Evolutionary conservation across 2,888 invertebrate species (phyloP).

Genomic region (Euzophera pinguis): DNA sequence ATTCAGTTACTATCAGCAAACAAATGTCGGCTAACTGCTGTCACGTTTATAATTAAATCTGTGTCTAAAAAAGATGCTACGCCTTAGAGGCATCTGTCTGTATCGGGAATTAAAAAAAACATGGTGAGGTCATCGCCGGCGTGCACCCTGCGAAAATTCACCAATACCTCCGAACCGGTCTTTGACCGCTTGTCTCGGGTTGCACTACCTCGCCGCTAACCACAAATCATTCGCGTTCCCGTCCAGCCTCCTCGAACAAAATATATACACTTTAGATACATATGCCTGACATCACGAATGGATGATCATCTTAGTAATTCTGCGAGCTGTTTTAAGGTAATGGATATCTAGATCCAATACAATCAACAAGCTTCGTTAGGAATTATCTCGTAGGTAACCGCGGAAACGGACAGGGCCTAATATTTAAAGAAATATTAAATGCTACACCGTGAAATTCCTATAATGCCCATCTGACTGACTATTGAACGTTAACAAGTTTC

Average conservation of each 20-base stretch:
- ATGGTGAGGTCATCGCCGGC: slow-evolving; percentile 63
- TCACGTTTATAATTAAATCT: slow-evolving; percentile 13
- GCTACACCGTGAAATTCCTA: too few species aligned
- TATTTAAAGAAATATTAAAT: too few species aligned
- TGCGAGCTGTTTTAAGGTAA: too few species aligned
- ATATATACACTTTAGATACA: neutral
- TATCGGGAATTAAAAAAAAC: slow-evolving; percentile 41
- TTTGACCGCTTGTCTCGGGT: slow-evolving; percentile 60
- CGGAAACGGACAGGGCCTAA: too few species aligned
- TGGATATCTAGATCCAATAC: too few species aligned
- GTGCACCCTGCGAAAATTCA: slow-evolving; percentile 57
- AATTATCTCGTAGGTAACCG: too few species aligned
- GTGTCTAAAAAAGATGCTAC: slow-evolving; percentile 5
- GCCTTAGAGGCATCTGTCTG: slow-evolving; percentile 21
- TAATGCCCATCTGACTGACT: too few species aligned
- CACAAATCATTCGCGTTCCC: slow-evolving; percentile 56
- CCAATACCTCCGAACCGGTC: slow-evolving; percentile 72
- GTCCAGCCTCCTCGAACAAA: slow-evolving; percentile 22
- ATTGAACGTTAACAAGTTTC: too few species aligned
- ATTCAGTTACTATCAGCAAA: slow-evolving; percentile 3
- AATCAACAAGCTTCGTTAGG: too few species aligned
- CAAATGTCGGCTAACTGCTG: slow-evolving; percentile 4
- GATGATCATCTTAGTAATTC: neutral
- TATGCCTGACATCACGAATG: too few species aligned
- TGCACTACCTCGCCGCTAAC: slow-evolving; percentile 42